These are phyloP conservation scores for Speoplatyrhinus poulsoni DNA, from an alignment of 2,113 vertebrate species.

Conservation along the genomic window DNA sequence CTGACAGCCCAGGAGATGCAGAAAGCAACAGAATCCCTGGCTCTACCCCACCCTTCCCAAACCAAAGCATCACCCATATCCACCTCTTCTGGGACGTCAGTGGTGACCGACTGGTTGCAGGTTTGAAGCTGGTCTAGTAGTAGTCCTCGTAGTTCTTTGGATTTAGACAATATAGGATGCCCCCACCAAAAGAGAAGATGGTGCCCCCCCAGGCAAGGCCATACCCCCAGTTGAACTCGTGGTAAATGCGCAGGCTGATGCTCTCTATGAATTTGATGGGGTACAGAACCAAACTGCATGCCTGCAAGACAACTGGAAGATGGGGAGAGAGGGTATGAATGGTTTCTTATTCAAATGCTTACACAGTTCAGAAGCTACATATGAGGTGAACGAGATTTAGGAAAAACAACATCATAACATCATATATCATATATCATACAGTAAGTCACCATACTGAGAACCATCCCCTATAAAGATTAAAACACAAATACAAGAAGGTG, in stretches of 20 bases:
- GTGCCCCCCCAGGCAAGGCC: constrained; percentile 97
- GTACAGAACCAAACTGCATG: constrained; percentile 95
- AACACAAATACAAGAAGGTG: too few species aligned
- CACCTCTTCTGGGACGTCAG: not conserved
- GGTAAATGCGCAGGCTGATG: constrained; percentile 96
- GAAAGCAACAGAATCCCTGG: not conserved
- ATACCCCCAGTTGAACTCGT: constrained; percentile 99
- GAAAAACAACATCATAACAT: too few species aligned
- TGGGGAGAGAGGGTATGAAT: not conserved
- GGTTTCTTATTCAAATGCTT: too few species aligned
- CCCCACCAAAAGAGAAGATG: constrained; percentile 97
- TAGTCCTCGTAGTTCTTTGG: constrained; percentile 98
- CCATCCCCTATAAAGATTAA: too few species aligned
- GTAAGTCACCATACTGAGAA: too few species aligned
- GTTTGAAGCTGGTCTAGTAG: constrained; percentile 77
- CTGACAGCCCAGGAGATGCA: constrained; percentile 1
- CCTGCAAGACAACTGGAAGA: constrained; percentile 91
- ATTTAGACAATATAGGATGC: constrained; percentile 97
- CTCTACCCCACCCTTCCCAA: not conserved
- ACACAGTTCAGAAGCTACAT: too few species aligned
- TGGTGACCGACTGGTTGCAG: not conserved
- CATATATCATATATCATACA: too few species aligned
- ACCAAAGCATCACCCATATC: not conserved
- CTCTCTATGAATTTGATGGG: constrained; percentile 99
- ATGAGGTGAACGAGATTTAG: not conserved